Evolutionary conservation across 2,888 invertebrate genomes (phyloP).

Genomic region (Exocentrus adspersus): DNA sequence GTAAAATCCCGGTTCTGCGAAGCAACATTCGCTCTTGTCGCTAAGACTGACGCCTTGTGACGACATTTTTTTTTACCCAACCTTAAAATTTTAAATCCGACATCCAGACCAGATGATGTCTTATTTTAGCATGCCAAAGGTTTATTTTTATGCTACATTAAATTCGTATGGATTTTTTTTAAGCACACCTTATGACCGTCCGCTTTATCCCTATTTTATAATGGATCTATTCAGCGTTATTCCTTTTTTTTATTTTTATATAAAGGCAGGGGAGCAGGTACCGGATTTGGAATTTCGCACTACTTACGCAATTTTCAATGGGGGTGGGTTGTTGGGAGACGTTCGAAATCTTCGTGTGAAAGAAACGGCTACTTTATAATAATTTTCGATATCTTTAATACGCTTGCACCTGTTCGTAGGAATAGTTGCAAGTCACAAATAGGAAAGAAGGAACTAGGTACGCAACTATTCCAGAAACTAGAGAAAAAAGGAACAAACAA

Average conservation of each 20-base stretch:
- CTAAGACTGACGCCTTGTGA: too few relatives aligned
- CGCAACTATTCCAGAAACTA: too few relatives aligned
- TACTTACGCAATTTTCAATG: slow-evolving; percentile 36
- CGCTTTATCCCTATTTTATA: slow-evolving; percentile 31
- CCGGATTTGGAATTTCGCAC: slow-evolving; percentile 37
- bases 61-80: too few relatives aligned
- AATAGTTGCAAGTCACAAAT: too few relatives aligned
- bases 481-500: too few relatives aligned
- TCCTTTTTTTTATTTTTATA: too few relatives aligned
- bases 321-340: not conserved
- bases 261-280: slow-evolving; percentile 29
- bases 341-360: slow-evolving; percentile 24
- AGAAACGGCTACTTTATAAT: not conserved
- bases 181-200: slow-evolving; percentile 36
- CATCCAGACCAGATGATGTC: too few relatives aligned
- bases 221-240: slow-evolving; percentile 33
- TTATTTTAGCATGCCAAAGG: too few relatives aligned
- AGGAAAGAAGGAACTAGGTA: too few relatives aligned
- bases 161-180: slow-evolving; percentile 40
- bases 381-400: not conserved
- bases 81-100: too few relatives aligned
- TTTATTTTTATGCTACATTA: slow-evolving; percentile 46
- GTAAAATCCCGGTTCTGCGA: slow-evolving; percentile 53
- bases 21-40: too few relatives aligned
- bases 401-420: slow-evolving; percentile 2